Evolutionary conservation across 2,888 invertebrate genomes (phyloP).

Genomic region (Mythimna pallens): DNA sequence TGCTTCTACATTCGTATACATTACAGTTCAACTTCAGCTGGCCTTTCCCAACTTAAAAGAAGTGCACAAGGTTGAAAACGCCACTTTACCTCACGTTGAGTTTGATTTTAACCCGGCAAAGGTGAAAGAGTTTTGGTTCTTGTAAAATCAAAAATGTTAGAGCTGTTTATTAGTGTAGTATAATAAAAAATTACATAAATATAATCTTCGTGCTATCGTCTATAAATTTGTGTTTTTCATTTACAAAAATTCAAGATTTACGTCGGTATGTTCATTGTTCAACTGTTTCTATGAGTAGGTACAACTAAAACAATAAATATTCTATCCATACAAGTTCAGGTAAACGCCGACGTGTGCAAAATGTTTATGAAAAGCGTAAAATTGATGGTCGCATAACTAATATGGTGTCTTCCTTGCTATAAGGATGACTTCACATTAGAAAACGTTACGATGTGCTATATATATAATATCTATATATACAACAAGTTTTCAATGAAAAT

Average conservation of each 20-base stretch:
- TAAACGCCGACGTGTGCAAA: slow-evolving; percentile 23
- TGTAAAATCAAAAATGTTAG: slow-evolving; percentile 16
- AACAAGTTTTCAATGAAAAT: too few relatives aligned
- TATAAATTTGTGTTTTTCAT: not conserved
- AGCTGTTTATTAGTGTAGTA: not conserved
- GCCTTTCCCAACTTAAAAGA: slow-evolving; percentile 68
- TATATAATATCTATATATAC: too few relatives aligned
- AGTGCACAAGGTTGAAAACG: slow-evolving; percentile 46
- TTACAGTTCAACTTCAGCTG: slow-evolving; percentile 79
- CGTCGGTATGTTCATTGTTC: slow-evolving; percentile 1
- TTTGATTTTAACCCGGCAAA: slow-evolving; percentile 38
- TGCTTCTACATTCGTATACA: slow-evolving; percentile 78
- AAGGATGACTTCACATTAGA: slow-evolving; percentile 17
- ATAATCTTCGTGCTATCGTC: not conserved
- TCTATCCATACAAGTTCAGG: slow-evolving; percentile 20
- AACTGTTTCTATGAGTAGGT: slow-evolving; percentile 1
- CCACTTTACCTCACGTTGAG: slow-evolving; percentile 21
- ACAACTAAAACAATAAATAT: slow-evolving; percentile 19
- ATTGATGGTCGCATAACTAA: slow-evolving; percentile 40
- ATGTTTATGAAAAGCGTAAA: slow-evolving; percentile 44
- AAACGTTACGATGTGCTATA: not conserved
- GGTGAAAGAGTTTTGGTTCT: slow-evolving; percentile 55
- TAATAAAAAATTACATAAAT: not conserved
- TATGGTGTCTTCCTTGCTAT: slow-evolving; percentile 5
- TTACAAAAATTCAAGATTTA: not conserved